phyloP scores from a whole-genome alignment of 2,888 invertebrate genomes.

The Adelognathus sp. region DNA sequence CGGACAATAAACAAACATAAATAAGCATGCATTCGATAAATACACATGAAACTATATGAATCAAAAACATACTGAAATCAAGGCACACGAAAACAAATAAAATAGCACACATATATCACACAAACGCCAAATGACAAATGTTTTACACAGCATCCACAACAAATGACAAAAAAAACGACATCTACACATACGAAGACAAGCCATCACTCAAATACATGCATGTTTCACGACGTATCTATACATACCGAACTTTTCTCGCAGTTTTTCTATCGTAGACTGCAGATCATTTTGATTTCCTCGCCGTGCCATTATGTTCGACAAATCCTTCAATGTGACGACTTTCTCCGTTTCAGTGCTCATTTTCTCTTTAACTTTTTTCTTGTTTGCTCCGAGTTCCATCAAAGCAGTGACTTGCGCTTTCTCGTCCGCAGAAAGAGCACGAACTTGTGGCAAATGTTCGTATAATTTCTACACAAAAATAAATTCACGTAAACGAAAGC shows the following conservation, averaged over 20 bases:
- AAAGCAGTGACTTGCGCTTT: not conserved
- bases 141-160: too few relatives aligned
- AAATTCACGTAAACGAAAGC: not conserved
- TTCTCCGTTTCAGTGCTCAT: constrained; percentile 7
- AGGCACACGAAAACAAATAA: too few relatives aligned
- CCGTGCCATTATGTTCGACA: constrained; percentile 27
- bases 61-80: too few relatives aligned
- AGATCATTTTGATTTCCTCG: constrained; percentile 24
- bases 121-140: too few relatives aligned
- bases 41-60: too few relatives aligned
- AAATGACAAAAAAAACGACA: too few relatives aligned
- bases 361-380: constrained; percentile 18
- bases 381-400: constrained; percentile 37
- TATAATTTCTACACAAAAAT: constrained; percentile 33
- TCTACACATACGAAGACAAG: too few relatives aligned
- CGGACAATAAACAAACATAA: too few relatives aligned
- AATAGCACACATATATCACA: too few relatives aligned
- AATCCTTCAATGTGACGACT: constrained; percentile 24
- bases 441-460: constrained; percentile 31
- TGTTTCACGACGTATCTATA: not conserved
- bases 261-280: not conserved
- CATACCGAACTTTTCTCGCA: constrained; percentile 35
- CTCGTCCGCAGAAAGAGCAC: not conserved
- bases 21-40: too few relatives aligned
- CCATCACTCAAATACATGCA: too few relatives aligned